Percentiles rank a stretch among this genome's conserved stretches.
phyloP scores from a whole-genome alignment of 2,113 vertebrate species.

The Cisticola juncidis region DNA sequence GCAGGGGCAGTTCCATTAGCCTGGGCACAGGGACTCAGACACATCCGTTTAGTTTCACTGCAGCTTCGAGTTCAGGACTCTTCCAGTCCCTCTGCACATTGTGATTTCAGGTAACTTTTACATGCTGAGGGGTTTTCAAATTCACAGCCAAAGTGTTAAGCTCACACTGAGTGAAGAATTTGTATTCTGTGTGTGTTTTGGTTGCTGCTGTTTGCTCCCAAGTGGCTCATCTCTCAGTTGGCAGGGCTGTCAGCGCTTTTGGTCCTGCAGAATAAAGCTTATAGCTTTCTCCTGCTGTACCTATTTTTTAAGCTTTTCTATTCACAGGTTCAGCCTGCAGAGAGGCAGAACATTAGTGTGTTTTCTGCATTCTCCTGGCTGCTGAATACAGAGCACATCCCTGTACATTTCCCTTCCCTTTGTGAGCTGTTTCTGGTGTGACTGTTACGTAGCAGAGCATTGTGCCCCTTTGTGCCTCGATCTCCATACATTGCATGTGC shows the following conservation, averaged over 20 bases:
- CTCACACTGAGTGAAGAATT: background rate
- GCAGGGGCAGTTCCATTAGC: background rate
- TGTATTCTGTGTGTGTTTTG: background rate
- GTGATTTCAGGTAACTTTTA: background rate
- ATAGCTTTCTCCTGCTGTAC: background rate
- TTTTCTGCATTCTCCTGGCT: slow-evolving; percentile 35
- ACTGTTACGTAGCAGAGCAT: background rate
- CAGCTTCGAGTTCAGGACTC: background rate
- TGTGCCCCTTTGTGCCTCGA: background rate
- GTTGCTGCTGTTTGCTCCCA: background rate
- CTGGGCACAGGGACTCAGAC: background rate
- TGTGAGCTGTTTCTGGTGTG: background rate
- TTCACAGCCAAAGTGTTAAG: background rate
- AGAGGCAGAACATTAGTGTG: background rate
- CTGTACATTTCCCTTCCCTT: background rate
- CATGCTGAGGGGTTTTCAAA: background rate
- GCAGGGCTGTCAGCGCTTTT: background rate
- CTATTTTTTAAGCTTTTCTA: background rate
- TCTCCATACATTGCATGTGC: background rate
- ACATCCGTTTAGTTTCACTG: background rate
- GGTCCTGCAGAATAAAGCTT: background rate
- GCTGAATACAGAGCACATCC: background rate
- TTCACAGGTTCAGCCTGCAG: background rate
- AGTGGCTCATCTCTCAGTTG: background rate
- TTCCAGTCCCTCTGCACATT: background rate